Conservation (phyloP, 2,797 vertebrate genomes). For the Amblyraja radiata region DNA sequence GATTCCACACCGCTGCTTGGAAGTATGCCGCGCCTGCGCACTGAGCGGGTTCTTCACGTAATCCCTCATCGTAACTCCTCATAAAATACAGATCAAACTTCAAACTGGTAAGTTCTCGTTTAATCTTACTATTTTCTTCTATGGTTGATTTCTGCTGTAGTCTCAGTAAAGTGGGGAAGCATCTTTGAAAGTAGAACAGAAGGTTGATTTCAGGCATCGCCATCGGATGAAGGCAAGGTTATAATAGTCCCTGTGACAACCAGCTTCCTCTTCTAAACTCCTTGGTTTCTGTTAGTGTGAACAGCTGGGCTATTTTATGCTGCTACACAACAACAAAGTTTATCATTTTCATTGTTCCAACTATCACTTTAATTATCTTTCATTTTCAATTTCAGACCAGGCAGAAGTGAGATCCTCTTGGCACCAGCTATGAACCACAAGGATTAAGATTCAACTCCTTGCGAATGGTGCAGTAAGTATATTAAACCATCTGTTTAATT, state of each 20-base stretch:
- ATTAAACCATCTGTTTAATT: background rate
- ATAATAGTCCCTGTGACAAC: background rate
- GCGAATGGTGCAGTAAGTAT: background rate
- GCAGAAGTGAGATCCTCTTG: background rate
- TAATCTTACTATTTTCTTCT: no score
- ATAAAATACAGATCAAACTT: no score
- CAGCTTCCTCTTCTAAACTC: background rate
- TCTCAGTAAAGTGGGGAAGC: background rate
- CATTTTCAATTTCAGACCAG: background rate
- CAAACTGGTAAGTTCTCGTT: no score
- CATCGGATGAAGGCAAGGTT: background rate
- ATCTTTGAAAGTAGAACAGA: background rate
- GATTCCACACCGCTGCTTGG: no score
- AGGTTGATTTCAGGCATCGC: background rate
- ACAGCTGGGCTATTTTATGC: background rate
- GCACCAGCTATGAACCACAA: background rate
- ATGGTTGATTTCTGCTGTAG: background rate
- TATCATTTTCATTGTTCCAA: slow-evolving; percentile 1
- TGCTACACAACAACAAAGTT: background rate
- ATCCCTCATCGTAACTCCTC: no score
- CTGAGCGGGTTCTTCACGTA: no score
- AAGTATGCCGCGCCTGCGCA: no score
- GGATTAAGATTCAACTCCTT: background rate
- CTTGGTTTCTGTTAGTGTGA: background rate
- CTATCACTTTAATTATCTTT: background rate